phyloP scores from a whole-genome alignment of 1,140 invertebrate genomes.

The Odontomachus brunneus region DNA sequence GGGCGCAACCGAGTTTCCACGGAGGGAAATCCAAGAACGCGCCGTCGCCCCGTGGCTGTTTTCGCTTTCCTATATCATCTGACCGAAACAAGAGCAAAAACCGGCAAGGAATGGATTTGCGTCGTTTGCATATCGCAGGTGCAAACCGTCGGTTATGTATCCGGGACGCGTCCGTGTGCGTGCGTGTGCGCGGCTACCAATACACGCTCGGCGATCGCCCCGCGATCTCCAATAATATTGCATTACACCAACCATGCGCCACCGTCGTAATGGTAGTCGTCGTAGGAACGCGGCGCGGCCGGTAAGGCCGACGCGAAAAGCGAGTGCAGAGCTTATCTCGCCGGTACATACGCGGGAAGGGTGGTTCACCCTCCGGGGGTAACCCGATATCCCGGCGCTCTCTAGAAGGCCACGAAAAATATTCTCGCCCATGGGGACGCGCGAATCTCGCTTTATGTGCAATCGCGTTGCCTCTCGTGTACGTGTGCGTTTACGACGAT shows the following conservation, averaged over 20 bases:
- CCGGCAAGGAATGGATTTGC: constrained; percentile 11
- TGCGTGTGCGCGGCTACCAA: constrained; percentile 4
- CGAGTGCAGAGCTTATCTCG: constrained; percentile 49
- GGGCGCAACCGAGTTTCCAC: not conserved
- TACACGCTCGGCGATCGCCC: constrained; percentile 23
- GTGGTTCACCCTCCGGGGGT: constrained; percentile 25
- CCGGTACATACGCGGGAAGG: constrained; percentile 31
- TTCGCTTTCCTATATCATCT: constrained; percentile 30
- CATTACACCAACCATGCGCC: constrained; percentile 50
- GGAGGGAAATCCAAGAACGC: not conserved
- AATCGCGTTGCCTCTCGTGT: constrained; percentile 24
- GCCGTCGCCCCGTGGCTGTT: constrained; percentile 14
- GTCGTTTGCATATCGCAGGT: constrained; percentile 54
- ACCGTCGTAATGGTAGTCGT: constrained; percentile 15
- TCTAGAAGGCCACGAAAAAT: constrained; percentile 60
- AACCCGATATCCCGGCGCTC: constrained; percentile 23
- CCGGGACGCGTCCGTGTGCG: not conserved
- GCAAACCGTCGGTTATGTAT: constrained; percentile 42
- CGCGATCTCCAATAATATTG: constrained; percentile 73
- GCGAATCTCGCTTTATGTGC: constrained; percentile 60
- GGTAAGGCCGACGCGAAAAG: constrained; percentile 31
- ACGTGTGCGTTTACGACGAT: constrained; percentile 36
- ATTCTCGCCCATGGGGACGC: constrained; percentile 53
- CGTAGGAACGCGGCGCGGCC: not conserved
- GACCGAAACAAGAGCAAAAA: constrained; percentile 24